phyloP scores from a whole-genome alignment of 2,113 vertebrate genomes.

The Sarotherodon lohbergeri region DNA sequence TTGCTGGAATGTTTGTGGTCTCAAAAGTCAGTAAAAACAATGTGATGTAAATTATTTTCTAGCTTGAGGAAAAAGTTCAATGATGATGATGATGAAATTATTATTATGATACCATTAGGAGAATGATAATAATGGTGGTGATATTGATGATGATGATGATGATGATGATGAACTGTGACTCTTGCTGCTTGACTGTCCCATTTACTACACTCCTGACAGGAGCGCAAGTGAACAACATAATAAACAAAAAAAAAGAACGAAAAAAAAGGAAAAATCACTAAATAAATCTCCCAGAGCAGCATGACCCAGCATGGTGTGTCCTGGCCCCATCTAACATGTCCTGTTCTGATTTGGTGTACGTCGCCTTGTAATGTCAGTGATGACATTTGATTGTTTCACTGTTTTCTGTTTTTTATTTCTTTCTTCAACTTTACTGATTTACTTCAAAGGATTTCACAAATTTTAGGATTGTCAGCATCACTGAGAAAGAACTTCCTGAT shows the following conservation, averaged over 20 bases:
- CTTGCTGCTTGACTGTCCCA: slow-evolving; percentile 85
- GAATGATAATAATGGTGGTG: slow-evolving; percentile 49
- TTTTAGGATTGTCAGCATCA: background rate
- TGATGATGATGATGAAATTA: slow-evolving; percentile 37
- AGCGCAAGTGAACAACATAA: slow-evolving; percentile 78
- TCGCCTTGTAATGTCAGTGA: background rate
- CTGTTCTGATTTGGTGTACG: slow-evolving; percentile 62
- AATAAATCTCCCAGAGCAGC: slow-evolving; percentile 93
- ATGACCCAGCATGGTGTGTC: slow-evolving; percentile 85
- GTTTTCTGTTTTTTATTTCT: background rate
- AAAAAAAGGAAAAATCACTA: slow-evolving; percentile 61
- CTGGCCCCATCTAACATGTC: slow-evolving; percentile 68
- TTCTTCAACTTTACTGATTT: background rate
- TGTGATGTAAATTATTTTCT: slow-evolving; percentile 88
- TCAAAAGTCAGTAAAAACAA: slow-evolving; percentile 79
- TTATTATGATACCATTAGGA: slow-evolving; percentile 27
- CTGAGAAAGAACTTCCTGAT: background rate
- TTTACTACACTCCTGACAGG: slow-evolving; percentile 79
- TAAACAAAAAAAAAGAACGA: slow-evolving; percentile 45
- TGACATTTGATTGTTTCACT: background rate
- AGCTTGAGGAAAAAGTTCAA: slow-evolving; percentile 73
- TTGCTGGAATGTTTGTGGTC: slow-evolving; percentile 92
- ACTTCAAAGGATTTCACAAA: background rate
- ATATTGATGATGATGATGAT: slow-evolving; percentile 32
- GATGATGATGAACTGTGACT: slow-evolving; percentile 76